A percentile compares a stretch with the other conserved stretches of the same genome.
Conservation (phyloP, 2,888 invertebrate genomes). For the Anodontia alba region DNA sequence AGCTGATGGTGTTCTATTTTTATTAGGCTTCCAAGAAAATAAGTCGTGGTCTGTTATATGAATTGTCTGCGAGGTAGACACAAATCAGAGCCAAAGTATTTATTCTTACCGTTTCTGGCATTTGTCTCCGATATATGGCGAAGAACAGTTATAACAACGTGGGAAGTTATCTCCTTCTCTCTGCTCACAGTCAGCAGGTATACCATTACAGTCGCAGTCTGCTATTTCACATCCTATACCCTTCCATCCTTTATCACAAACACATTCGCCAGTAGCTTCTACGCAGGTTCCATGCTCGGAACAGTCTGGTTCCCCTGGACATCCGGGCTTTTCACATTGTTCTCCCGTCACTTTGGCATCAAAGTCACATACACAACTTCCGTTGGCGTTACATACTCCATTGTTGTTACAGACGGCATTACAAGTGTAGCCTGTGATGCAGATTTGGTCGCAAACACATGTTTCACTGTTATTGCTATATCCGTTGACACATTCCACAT, state of each 20-base stretch:
- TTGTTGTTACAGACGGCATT: conserved; percentile 65
- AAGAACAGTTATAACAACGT: conserved; percentile 69
- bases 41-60: too few species aligned
- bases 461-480: conserved; percentile 62
- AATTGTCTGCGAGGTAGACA: too few species aligned
- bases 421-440: conserved; percentile 63
- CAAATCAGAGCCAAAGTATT: too few species aligned
- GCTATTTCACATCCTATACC: conserved; percentile 69
- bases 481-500: conserved; percentile 71
- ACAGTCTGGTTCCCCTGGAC: conserved; percentile 78
- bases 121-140: conserved; percentile 71
- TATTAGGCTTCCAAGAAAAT: too few species aligned
- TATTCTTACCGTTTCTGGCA: conserved; percentile 73
- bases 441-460: conserved; percentile 65
- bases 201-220: conserved; percentile 68
- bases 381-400: conserved; percentile 64
- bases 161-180: conserved; percentile 62
- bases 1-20: too few species aligned
- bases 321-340: conserved; percentile 65
- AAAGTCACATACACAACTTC: conserved; percentile 70
- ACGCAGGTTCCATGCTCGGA: conserved; percentile 72
- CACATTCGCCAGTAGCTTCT: conserved; percentile 63
- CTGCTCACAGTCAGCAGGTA: conserved; percentile 63
- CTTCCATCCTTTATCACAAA: conserved; percentile 71
- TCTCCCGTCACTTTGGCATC: conserved; percentile 68